A percentile compares a stretch with the other conserved stretches of the same genome.
Evolutionary conservation across 2,888 invertebrate genomes (phyloP).

Genomic region (Pyralis farinalis): DNA sequence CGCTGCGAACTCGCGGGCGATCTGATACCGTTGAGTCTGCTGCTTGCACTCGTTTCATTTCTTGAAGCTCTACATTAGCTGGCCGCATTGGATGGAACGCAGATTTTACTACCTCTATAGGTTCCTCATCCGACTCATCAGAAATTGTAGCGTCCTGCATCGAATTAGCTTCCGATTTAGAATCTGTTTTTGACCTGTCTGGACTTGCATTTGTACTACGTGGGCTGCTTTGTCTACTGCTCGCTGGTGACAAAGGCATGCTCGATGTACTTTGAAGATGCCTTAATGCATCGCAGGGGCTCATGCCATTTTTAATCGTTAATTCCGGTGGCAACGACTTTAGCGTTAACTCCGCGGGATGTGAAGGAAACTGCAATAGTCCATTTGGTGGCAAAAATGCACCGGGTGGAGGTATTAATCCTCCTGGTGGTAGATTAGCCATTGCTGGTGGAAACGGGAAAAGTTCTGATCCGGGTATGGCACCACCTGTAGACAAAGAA

Average conservation of each 20-base stretch:
- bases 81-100: slow-evolving; percentile 86
- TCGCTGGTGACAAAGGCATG: slow-evolving; percentile 76
- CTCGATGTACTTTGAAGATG: slow-evolving; percentile 70
- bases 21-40: slow-evolving; percentile 82
- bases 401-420: slow-evolving; percentile 80
- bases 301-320: slow-evolving; percentile 77
- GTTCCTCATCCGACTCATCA: slow-evolving; percentile 85
- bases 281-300: slow-evolving; percentile 79
- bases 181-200: slow-evolving; percentile 76
- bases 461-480: slow-evolving; percentile 63
- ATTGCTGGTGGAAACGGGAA: slow-evolving; percentile 70
- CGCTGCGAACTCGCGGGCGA: slow-evolving; percentile 65
- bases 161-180: slow-evolving; percentile 83
- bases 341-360: slow-evolving; percentile 73
- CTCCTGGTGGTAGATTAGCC: slow-evolving; percentile 63
- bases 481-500: slow-evolving; percentile 66
- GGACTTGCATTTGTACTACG: slow-evolving; percentile 68
- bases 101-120: slow-evolving; percentile 88
- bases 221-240: slow-evolving; percentile 80
- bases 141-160: slow-evolving; percentile 82
- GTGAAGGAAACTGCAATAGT: slow-evolving; percentile 76
- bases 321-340: slow-evolving; percentile 71
- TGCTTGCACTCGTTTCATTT: slow-evolving; percentile 76
- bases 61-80: slow-evolving; percentile 79
- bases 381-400: slow-evolving; percentile 78